Percentiles rank a stretch among this genome's conserved stretches.
Conservation (phyloP, 2,888 invertebrate genomes). For the Nomada ruficornis region DNA sequence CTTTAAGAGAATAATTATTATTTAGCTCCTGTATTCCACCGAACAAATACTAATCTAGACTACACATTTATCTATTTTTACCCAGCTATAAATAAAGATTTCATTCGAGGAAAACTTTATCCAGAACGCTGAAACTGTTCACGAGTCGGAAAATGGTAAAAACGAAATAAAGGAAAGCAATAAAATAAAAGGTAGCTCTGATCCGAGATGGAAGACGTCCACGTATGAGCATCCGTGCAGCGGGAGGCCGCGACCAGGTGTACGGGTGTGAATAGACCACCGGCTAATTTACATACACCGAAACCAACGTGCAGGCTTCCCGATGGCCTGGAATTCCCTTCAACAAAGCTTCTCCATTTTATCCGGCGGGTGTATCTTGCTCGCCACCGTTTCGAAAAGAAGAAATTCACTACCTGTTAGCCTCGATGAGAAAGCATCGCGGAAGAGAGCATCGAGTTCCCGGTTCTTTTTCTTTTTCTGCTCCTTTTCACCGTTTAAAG, state of each 20-base stretch:
- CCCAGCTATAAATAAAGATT: no score
- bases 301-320: slow-evolving; percentile 68
- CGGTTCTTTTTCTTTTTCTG: neutral
- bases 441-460: slow-evolving; percentile 2
- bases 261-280: slow-evolving; percentile 77
- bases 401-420: slow-evolving; percentile 58
- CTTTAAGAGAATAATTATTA: no score
- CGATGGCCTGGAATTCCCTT: slow-evolving; percentile 63
- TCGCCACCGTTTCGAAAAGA: slow-evolving; percentile 31
- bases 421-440: slow-evolving; percentile 24
- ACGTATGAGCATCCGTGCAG: slow-evolving; percentile 66
- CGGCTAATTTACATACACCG: slow-evolving; percentile 79
- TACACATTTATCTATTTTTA: no score
- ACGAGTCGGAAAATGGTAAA: slow-evolving; percentile 11
- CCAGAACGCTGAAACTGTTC: neutral
- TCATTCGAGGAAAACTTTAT: no score
- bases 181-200: slow-evolving; percentile 18
- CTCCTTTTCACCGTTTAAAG: neutral
- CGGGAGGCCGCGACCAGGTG: slow-evolving; percentile 78
- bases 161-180: slow-evolving; percentile 1
- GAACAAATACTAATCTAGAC: no score
- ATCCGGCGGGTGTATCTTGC: slow-evolving; percentile 51
- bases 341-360: slow-evolving; percentile 63
- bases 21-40: no score
- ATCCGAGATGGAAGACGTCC: slow-evolving; percentile 60